Conservation (phyloP, 2,113 vertebrate genomes). For the Corythornis vintsioides region DNA sequence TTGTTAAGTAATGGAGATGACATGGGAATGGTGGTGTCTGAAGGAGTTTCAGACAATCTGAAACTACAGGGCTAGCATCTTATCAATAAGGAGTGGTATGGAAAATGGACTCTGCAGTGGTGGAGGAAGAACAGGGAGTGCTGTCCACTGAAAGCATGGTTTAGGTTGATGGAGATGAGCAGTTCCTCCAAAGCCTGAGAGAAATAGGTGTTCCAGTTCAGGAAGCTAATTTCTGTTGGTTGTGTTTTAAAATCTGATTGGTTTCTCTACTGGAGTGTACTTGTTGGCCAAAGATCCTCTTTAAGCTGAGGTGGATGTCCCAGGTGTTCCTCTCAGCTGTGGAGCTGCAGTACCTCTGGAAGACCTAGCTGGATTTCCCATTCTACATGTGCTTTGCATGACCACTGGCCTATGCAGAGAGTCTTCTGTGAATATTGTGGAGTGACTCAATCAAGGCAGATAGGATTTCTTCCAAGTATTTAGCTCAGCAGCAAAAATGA, state of each 20-base stretch:
- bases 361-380: background rate
- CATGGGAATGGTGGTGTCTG: background rate
- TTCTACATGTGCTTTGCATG: background rate
- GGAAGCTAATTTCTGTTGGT: background rate
- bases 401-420: fast-evolving
- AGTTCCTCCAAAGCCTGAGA: background rate
- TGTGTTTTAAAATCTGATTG: background rate
- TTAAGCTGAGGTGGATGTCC: background rate
- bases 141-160: background rate
- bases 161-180: background rate
- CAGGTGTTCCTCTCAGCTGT: background rate
- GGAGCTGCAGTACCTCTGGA: background rate
- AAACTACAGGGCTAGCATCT: background rate
- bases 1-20: background rate
- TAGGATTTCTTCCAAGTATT: background rate
- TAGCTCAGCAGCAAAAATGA: background rate
- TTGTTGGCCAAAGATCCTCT: background rate
- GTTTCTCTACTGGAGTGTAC: background rate
- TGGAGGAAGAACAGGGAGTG: background rate
- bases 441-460: background rate
- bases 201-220: background rate
- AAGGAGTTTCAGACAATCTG: background rate
- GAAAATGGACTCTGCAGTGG: fast-evolving
- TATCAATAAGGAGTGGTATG: fast-evolving
- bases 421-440: background rate